A percentile compares a stretch with the other conserved stretches of the same genome.
Evolutionary conservation across 2,113 vertebrate genomes (phyloP).

Genomic region (Sapayoa aenigma): DNA sequence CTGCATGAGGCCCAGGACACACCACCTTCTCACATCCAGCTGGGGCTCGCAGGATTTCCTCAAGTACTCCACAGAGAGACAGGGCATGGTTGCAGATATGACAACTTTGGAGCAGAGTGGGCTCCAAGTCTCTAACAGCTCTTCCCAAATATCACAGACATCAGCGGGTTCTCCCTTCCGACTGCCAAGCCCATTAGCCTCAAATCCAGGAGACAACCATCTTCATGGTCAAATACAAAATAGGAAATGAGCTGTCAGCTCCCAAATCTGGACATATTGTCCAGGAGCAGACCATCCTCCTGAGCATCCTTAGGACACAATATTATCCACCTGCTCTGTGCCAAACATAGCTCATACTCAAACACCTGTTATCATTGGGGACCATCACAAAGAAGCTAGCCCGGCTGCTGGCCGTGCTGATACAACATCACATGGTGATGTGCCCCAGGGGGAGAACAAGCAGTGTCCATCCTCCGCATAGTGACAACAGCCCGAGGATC

Average conservation of each 20-base stretch:
- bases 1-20: neutral
- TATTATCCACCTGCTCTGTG: neutral
- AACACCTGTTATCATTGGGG: neutral
- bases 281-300: neutral
- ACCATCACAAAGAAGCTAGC: neutral
- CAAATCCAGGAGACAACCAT: neutral
- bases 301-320: neutral
- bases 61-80: neutral
- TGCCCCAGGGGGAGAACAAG: neutral
- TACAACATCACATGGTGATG: neutral
- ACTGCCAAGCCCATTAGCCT: neutral
- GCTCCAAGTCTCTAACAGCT: neutral
- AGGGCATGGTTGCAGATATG: neutral
- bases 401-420: neutral
- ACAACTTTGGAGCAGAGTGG: neutral
- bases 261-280: rapidly evolving
- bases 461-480: neutral
- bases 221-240: neutral
- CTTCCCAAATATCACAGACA: neutral
- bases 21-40: neutral
- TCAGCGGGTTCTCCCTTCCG: neutral
- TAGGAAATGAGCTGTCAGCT: neutral
- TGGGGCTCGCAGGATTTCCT: neutral
- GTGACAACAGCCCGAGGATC: neutral
- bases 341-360: neutral